Conservation (phyloP, 2,797 vertebrate genomes). For the Neosalanx taihuensis region DNA sequence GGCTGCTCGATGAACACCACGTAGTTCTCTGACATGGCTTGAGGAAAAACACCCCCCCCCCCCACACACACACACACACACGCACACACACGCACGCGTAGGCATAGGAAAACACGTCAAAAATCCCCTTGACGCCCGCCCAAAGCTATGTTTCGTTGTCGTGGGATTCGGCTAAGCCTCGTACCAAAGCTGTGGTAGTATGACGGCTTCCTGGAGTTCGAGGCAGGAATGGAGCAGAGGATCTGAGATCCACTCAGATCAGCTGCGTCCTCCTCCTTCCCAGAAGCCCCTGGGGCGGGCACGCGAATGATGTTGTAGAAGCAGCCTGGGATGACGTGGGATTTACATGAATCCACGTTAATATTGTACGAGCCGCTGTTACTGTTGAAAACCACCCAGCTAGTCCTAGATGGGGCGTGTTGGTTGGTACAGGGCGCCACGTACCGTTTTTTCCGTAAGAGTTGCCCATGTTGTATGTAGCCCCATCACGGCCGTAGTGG, state of each 20-base stretch:
- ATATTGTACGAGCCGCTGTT: too few relatives aligned
- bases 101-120: too few relatives aligned
- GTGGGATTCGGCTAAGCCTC: slow-evolving; percentile 24
- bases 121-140: too few relatives aligned
- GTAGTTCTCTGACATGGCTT: slow-evolving; percentile 93
- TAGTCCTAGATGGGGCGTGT: too few relatives aligned
- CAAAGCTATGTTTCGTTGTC: too few relatives aligned
- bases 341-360: too few relatives aligned
- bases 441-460: slow-evolving; percentile 81
- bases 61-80: neutral
- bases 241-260: slow-evolving; percentile 78
- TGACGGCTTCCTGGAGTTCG: slow-evolving; percentile 79
- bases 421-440: neutral
- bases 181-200: slow-evolving; percentile 97
- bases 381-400: too few relatives aligned
- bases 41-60: neutral
- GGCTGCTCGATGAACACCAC: slow-evolving; percentile 91
- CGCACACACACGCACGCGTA: neutral
- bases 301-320: slow-evolving; percentile 86
- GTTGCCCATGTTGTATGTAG: slow-evolving; percentile 92
- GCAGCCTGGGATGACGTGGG: slow-evolving; percentile 65
- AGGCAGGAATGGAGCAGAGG: slow-evolving; percentile 82
- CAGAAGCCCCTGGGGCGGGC: slow-evolving; percentile 68
- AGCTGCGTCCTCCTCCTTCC: slow-evolving; percentile 48
- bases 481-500: slow-evolving; percentile 86